Evolutionary conservation across 2,113 vertebrate genomes (phyloP), one percentile per base, ranked within the genome.

Genomic region (Piprites chloris): DNA sequence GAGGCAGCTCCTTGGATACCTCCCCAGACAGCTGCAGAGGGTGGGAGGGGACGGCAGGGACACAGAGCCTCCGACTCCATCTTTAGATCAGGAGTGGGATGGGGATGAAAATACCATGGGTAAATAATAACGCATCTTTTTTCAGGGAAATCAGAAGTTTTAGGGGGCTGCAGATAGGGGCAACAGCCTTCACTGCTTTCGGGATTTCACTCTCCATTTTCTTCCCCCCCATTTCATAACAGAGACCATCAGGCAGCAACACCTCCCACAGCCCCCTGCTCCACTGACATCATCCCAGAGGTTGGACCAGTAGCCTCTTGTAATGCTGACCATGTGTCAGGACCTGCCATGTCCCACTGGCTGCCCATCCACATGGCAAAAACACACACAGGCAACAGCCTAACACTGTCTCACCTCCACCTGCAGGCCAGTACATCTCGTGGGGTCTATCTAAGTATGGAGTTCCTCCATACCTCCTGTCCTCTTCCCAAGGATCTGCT

Each of bases 81-180:
- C 92, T 96, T 89, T 93, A 95, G 90, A 82, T 91, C 87, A 93
- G 49, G 85, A 89, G 96, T 93, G 90, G 96, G 90, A 91, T n/a
- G 63, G 62, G 74, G 69, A 87, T 82, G 74, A 95, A 94, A 96
- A 96, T 89, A 95, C 20, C 58, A 49, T 2, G 27, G 58, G 11
- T 74, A 81, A 81, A 89, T n/a, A 89, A 83, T 33, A 82, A 66
- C 2, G 3, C 55, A 52, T 79, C n/a, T 62, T 89, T 62, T 89
- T 71, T 18, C 59, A 68, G 30, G 61, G 81, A 82, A 89, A 89
- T 68, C 47, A 71, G 81, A 58, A 75, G 27, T 35, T 85, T 65
- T n/a, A 42, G 30, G 78, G 56, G 62, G 44, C 50, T 63, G 62
- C 47, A 82, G 68, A 47, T 1, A 50, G 33, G 35, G 68, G 23